A percentile compares a stretch with the other conserved stretches of the same genome.
Evolutionary conservation across 2,113 vertebrate genomes (phyloP).

Genomic region (Pygoscelis adeliae): DNA sequence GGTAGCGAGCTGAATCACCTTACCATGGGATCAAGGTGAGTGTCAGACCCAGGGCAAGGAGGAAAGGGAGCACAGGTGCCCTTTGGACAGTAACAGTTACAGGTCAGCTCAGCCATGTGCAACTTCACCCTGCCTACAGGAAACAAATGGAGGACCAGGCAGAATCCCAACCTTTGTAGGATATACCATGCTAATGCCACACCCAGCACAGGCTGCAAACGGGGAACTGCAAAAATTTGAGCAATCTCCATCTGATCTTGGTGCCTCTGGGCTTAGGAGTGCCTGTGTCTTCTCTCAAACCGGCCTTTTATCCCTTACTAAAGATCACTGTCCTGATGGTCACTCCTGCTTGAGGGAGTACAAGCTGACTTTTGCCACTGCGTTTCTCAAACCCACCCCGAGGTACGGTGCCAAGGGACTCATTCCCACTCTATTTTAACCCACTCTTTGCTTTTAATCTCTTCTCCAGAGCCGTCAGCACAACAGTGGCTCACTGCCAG

Average conservation of each 20-base stretch:
- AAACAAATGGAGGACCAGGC: neutral
- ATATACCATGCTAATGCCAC: neutral
- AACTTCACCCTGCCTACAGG: neutral
- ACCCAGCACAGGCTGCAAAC: neutral
- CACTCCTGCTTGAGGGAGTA: neutral
- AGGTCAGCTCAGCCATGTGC: neutral
- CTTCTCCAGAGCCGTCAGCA: conserved; percentile 23
- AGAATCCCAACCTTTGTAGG: neutral
- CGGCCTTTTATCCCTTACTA: neutral
- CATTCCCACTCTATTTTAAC: conserved; percentile 45
- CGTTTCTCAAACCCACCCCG: neutral
- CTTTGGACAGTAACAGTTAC: neutral
- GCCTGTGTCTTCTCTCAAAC: neutral
- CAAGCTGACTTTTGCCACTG: neutral
- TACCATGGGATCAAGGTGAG: neutral
- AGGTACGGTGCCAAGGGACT: neutral
- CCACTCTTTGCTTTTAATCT: conserved; percentile 20
- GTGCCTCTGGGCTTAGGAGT: neutral
- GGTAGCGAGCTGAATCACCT: neutral
- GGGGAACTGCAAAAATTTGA: neutral
- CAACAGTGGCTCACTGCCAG: conserved; percentile 52
- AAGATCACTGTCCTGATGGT: neutral
- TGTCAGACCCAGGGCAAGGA: neutral
- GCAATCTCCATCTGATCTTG: neutral
- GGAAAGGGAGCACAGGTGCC: neutral